These are phyloP conservation scores for Tragelaphus buxtoni DNA, from an alignment of 2,113 vertebrate genomes.

Conservation along the genomic window DNA sequence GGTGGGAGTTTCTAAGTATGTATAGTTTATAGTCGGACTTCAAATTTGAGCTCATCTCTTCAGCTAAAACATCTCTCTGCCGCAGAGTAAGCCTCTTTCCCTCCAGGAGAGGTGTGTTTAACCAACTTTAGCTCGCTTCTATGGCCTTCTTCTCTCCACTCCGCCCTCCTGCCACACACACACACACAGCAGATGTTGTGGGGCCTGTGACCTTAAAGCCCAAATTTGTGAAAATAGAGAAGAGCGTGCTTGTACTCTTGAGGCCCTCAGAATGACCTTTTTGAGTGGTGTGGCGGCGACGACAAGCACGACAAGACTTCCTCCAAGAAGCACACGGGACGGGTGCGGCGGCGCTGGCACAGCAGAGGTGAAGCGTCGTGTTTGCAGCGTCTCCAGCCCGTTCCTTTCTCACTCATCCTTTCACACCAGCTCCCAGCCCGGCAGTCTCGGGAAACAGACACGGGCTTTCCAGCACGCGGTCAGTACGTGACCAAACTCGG, in stretches of 20 bases:
- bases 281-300: not conserved
- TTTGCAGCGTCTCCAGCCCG: slow-evolving; percentile 20
- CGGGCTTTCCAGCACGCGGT: not conserved
- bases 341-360: not conserved
- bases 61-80: not conserved
- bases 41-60: not conserved
- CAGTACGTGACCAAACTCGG: slow-evolving; percentile 38
- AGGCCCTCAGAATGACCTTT: slow-evolving; percentile 6
- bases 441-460: not conserved
- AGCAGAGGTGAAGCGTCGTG: not conserved
- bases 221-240: not conserved
- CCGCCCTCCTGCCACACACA: not conserved
- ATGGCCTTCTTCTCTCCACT: not conserved
- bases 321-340: not conserved
- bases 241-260: not conserved
- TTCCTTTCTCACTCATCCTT: not conserved
- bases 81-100: not conserved
- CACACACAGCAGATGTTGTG: not conserved
- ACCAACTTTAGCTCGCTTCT: not conserved
- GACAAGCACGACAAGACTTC: not conserved
- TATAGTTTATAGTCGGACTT: not conserved
- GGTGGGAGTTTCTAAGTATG: not conserved
- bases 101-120: not conserved
- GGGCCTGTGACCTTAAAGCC: not conserved
- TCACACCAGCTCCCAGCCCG: not conserved